Evolutionary conservation across 2,888 invertebrate species (phyloP).

Genomic region (Lithophane semibrunnea): DNA sequence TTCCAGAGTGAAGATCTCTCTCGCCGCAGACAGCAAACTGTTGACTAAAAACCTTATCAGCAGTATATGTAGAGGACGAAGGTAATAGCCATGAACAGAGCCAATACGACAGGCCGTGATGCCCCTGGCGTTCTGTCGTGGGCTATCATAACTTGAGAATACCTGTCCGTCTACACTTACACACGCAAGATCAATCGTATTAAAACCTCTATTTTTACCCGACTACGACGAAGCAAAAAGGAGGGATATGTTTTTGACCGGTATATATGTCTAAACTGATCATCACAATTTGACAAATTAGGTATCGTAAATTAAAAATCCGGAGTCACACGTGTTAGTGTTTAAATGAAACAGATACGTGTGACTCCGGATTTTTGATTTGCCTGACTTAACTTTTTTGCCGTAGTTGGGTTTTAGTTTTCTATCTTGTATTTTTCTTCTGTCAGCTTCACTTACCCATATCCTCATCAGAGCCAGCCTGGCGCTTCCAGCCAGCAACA

Average conservation of each 20-base stretch:
- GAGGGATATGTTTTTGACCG: too few species aligned
- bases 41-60: not conserved
- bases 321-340: too few species aligned
- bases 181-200: not conserved
- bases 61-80: not conserved
- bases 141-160: not conserved
- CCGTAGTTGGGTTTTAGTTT: too few species aligned
- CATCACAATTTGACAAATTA: too few species aligned
- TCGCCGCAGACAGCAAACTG: not conserved
- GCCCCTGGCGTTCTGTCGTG: not conserved
- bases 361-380: too few species aligned
- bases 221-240: too few species aligned
- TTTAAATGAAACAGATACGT: too few species aligned
- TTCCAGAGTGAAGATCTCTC: not conserved
- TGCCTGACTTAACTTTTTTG: too few species aligned
- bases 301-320: too few species aligned
- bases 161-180: not conserved
- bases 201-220: not conserved
- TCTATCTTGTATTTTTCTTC: too few species aligned
- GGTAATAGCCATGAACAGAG: not conserved
- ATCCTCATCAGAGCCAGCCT: conserved; percentile 92
- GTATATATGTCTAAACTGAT: too few species aligned
- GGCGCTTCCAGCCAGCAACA: conserved; percentile 89
- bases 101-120: too few species aligned
- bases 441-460: conserved; percentile 89